These are phyloP conservation scores for Odontothrips loti DNA, from an alignment of 2,888 invertebrate species.

Conservation along the genomic window DNA sequence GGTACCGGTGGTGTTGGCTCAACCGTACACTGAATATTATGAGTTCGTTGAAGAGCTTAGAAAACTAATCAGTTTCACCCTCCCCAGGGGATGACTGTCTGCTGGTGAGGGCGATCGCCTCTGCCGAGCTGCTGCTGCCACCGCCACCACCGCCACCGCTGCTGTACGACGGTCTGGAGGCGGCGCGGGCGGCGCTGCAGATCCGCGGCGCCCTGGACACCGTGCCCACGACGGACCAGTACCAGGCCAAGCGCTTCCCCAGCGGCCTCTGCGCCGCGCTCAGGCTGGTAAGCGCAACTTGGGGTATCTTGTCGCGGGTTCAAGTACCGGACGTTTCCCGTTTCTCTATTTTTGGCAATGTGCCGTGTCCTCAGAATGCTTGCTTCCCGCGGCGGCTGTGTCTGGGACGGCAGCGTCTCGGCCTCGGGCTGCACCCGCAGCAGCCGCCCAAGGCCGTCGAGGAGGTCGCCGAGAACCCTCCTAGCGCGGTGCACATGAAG, in stretches of 20 bases:
- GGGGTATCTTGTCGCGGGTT: no score
- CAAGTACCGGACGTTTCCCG: no score
- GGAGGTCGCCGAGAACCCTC: no score
- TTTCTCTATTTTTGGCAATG: no score
- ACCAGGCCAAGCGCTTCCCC: background rate
- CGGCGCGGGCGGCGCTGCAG: background rate
- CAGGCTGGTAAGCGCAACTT: background rate
- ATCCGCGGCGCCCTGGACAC: background rate
- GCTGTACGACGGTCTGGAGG: background rate
- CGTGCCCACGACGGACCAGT: background rate
- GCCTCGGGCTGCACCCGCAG: background rate
- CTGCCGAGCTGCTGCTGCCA: background rate
- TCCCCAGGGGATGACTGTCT: background rate
- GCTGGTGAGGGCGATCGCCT: background rate
- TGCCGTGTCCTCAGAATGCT: background rate
- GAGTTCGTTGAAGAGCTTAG: no score
- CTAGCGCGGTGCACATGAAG: no score
- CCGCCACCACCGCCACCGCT: background rate
- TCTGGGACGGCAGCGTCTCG: background rate
- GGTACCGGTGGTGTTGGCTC: no score
- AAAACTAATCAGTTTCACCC: no score
- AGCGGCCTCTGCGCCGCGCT: background rate
- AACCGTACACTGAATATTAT: no score
- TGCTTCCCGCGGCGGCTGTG: background rate
- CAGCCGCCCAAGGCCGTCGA: background rate